Base-by-base conservation (phyloP, 92 coral and sea anemone species). In the Isaurus tuberculatus region DNA sequence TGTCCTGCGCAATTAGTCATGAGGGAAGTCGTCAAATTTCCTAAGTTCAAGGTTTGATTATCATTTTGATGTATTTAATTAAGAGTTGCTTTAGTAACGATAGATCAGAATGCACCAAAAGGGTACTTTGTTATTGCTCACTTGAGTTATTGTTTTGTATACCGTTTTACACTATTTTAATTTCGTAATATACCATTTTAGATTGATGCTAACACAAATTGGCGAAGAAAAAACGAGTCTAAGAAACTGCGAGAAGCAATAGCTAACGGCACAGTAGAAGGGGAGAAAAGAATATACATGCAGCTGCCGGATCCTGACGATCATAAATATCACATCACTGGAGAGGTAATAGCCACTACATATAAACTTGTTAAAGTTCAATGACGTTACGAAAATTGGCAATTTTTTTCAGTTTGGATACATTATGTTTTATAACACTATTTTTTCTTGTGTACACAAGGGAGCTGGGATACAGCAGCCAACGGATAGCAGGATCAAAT, bases 381-480 rank as follows among this genome's bases (percentile, higher is more conserved):
- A 53, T 53, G 19, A 53, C 20, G 2, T 28, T 23, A 26, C 34
- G 30, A 34, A 63, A 25, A 63, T 63, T 1, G 36, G 36, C 36
- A 11, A 28, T 65, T 65, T 28, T 65, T 29, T 29, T 65, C 70
- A 28, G 25, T 53, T 34, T 69, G 51, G 51, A 69, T 28, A 16
- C 49, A 69, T 69, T 31, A n/a, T 34, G 11, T 16, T 40, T 30
- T 8, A 69, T 69, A 28, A 34, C 26, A 42, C 43, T 10, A 69
- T 32, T 2, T 32, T 69, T 17, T 53, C 8, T 53, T 53, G 63
- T 53, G n/a, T 53, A 17, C 63, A 1, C 3, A 48, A 88, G 88
- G 68, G 61, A 23, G 80, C 86, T 70, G 91, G 94, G 20, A 32
- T 84, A 16, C 63, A 28, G 33, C 91, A 91, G 44, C 70, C 73